A percentile compares a stretch with the other conserved stretches of the same genome.
Evolutionary conservation across 2,797 vertebrate species (phyloP).

Genomic region (Myiothlypis coronata): DNA sequence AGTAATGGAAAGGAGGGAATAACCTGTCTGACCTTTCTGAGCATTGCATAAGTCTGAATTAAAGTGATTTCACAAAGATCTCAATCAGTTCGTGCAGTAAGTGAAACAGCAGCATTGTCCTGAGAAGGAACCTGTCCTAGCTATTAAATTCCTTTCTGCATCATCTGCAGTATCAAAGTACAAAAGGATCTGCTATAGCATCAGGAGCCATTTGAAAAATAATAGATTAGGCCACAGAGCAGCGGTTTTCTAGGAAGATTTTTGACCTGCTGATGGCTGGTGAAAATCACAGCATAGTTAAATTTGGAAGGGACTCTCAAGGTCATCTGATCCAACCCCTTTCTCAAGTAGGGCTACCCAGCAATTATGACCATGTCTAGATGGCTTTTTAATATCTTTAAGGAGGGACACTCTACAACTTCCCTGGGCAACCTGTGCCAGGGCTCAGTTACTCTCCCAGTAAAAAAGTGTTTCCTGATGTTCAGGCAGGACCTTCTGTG

Average conservation of each 20-base stretch:
- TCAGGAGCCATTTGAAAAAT: not conserved
- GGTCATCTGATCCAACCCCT: not conserved
- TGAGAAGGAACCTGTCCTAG: not conserved
- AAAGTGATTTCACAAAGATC: not conserved
- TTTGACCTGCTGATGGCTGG: not conserved
- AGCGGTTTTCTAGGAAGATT: not conserved
- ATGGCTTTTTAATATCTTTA: not conserved
- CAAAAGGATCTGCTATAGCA: not conserved
- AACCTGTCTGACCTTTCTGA: conserved; percentile 21
- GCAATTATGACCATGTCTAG: not conserved
- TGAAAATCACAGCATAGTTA: not conserved
- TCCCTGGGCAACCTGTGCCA: not conserved
- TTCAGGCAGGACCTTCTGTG: not conserved
- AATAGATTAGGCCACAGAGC: not conserved
- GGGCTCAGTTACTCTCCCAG: not conserved
- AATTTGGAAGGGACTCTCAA: not conserved
- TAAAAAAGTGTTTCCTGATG: not conserved
- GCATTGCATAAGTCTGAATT: not conserved
- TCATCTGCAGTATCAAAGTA: not conserved
- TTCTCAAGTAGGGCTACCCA: not conserved
- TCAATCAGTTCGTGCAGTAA: not conserved
- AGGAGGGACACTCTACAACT: not conserved
- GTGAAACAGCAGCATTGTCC: not conserved
- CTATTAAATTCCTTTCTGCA: not conserved
- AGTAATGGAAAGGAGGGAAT: not conserved